These are phyloP conservation scores for Glomeris marginata DNA, from an alignment of 2,888 invertebrate species.

Conservation along the genomic window DNA sequence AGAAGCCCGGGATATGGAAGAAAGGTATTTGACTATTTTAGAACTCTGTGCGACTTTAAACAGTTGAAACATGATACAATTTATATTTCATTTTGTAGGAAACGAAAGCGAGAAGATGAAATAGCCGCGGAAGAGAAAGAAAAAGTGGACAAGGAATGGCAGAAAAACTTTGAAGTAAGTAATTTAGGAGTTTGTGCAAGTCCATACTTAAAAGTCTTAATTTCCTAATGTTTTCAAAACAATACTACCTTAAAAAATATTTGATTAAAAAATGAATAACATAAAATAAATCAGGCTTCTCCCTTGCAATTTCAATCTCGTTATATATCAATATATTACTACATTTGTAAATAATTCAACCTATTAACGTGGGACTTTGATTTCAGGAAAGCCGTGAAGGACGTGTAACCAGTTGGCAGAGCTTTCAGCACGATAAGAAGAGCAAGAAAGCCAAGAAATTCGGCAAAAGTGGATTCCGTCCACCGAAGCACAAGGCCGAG, in stretches of 20 bases:
- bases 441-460: conserved; percentile 59
- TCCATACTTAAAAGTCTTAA: too few relatives aligned
- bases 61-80: background rate
- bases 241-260: too few relatives aligned
- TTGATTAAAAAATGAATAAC: too few relatives aligned
- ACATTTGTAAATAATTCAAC: too few relatives aligned
- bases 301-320: too few relatives aligned
- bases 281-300: too few relatives aligned
- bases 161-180: conserved; percentile 87
- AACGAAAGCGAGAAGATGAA: conserved; percentile 84
- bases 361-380: too few relatives aligned
- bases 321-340: too few relatives aligned
- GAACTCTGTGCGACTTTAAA: background rate
- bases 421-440: conserved; percentile 58
- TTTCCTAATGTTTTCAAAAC: too few relatives aligned
- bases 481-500: conserved; percentile 86
- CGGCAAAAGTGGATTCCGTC: conserved; percentile 59
- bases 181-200: conserved; percentile 14
- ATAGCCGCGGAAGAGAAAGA: conserved; percentile 81
- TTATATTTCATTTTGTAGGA: conserved; percentile 35
- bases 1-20: conserved; percentile 80
- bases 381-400: conserved; percentile 74
- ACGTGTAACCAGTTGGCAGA: conserved; percentile 84
- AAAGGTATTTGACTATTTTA: conserved; percentile 33
- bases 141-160: conserved; percentile 88